Conservation (phyloP, 1,140 invertebrate species). For the Drosophila rhopaloa region DNA sequence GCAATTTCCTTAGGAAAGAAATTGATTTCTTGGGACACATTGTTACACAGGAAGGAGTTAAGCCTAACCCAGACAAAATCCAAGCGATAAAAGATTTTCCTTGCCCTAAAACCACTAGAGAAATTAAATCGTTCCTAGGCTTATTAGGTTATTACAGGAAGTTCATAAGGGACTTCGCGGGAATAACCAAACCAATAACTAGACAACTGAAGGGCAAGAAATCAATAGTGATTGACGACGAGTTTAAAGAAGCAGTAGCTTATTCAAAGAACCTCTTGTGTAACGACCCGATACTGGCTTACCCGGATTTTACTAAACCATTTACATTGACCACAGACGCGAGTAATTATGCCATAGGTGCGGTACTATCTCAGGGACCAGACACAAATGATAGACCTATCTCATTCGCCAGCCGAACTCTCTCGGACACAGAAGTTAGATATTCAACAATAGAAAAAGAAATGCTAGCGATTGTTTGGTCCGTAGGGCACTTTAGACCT, state of each 20-base stretch:
- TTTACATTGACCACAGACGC: constrained; percentile 22
- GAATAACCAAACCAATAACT: constrained; percentile 16
- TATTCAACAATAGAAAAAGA: constrained; percentile 24
- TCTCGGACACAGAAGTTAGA: constrained; percentile 12
- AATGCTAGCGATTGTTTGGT: constrained; percentile 10
- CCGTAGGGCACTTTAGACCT: background rate
- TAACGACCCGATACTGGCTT: background rate
- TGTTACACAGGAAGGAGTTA: constrained; percentile 5
- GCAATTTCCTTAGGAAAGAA: constrained; percentile 1
- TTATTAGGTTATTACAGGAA: constrained; percentile 14
- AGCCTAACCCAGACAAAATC: constrained; percentile 1
- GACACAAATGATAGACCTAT: background rate
- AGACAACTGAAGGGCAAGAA: constrained; percentile 13
- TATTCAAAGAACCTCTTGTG: too few species aligned
- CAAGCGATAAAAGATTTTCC: constrained; percentile 12
- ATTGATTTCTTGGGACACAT: constrained; percentile 5
- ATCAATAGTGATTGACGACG: constrained; percentile 13
- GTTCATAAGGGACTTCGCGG: constrained; percentile 12
- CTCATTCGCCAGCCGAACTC: constrained; percentile 6
- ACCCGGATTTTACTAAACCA: constrained; percentile 14
- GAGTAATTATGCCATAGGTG: constrained; percentile 6
- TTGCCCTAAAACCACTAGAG: constrained; percentile 8
- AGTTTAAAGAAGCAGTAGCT: constrained; percentile 1
- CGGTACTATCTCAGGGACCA: background rate
- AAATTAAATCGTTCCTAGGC: constrained; percentile 14